phyloP scores from a whole-genome alignment of 2,888 invertebrate genomes.

The Siphlonurus alternatus region DNA sequence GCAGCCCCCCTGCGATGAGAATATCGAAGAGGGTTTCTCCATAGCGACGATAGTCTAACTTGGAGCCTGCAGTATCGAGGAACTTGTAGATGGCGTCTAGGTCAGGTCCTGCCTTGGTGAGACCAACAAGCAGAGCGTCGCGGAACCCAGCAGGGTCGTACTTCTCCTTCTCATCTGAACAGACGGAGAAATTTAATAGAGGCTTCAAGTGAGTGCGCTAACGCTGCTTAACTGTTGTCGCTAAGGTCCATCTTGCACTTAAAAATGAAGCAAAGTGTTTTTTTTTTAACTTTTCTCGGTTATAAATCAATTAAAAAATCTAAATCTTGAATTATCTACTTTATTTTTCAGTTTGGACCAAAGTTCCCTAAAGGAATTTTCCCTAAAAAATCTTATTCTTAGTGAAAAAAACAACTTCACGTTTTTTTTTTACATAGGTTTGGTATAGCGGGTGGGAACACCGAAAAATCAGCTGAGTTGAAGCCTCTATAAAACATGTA shows the following conservation, averaged over 20 bases:
- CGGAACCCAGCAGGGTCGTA: slow-evolving; percentile 97
- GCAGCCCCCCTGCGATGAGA: slow-evolving; percentile 89
- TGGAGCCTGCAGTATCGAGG: slow-evolving; percentile 86
- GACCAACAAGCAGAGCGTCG: slow-evolving; percentile 88
- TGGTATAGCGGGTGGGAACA: too few relatives aligned
- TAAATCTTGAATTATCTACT: too few relatives aligned
- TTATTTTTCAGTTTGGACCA: too few relatives aligned
- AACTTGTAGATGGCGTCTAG: slow-evolving; percentile 91
- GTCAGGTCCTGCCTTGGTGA: slow-evolving; percentile 88
- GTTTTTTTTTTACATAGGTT: background rate
- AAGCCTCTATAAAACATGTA: background rate
- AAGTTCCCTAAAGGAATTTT: too few relatives aligned
- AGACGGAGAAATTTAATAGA: slow-evolving; percentile 12
- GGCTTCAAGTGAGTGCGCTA: too few relatives aligned
- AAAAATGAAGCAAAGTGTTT: too few relatives aligned
- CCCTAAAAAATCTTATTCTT: too few relatives aligned
- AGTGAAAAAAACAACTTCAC: background rate
- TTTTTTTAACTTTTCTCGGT: too few relatives aligned
- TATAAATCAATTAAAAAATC: too few relatives aligned
- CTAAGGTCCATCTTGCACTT: slow-evolving; percentile 9
- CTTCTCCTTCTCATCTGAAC: slow-evolving; percentile 97
- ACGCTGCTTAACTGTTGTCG: slow-evolving; percentile 11
- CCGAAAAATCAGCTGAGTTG: too few relatives aligned
- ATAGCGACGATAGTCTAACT: slow-evolving; percentile 95
- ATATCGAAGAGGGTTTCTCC: slow-evolving; percentile 96